Conservation (phyloP, 2,113 vertebrate genomes). For the Pleuronectes platessa region DNA sequence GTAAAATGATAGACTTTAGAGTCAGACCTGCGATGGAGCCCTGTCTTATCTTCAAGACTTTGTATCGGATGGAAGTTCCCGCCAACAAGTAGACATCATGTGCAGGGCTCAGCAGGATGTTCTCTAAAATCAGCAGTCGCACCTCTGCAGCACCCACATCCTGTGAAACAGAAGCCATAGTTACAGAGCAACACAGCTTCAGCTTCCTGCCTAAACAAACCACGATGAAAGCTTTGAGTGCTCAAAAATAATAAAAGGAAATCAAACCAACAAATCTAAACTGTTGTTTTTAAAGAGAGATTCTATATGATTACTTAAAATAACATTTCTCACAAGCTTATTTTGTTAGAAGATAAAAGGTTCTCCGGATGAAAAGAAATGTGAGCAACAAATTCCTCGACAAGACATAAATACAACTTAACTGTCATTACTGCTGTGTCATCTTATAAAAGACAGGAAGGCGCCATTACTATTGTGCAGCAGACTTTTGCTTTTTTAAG, state of each 20-base stretch:
- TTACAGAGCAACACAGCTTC: constrained; percentile 44
- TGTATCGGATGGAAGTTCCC: constrained; percentile 90
- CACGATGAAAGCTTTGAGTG: neutral
- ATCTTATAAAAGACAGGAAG: neutral
- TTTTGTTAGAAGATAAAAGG: neutral
- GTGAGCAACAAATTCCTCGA: neutral
- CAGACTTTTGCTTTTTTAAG: constrained; percentile 14
- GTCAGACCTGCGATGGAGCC: constrained; percentile 91
- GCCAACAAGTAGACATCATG: constrained; percentile 91
- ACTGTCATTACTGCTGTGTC: neutral
- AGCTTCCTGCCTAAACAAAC: constrained; percentile 42
- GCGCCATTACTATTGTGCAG: neutral
- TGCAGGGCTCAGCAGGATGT: constrained; percentile 92
- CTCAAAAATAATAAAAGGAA: neutral
- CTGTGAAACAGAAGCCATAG: constrained; percentile 77
- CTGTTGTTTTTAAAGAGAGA: no score
- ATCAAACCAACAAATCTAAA: neutral
- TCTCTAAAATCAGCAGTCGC: constrained; percentile 94
- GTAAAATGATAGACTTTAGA: neutral
- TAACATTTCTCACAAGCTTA: neutral
- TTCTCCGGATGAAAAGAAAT: neutral
- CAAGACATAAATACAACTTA: neutral
- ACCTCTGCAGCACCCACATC: constrained; percentile 93
- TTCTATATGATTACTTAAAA: neutral
- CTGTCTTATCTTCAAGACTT: constrained; percentile 94